Base-by-base conservation (phyloP, 2,888 invertebrate species). In the Netelia inedita region DNA sequence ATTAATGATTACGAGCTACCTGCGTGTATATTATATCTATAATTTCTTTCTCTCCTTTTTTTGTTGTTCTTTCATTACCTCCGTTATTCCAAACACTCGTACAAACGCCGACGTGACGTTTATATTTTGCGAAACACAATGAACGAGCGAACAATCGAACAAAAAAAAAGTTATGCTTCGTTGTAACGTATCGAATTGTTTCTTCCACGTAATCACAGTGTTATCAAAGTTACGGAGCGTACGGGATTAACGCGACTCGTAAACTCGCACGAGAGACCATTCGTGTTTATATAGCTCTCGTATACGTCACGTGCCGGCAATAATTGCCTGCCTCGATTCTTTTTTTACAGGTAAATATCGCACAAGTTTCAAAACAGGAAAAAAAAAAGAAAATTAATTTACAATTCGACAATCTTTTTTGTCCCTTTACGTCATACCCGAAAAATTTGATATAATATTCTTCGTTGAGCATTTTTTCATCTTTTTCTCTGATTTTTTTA, bases 61-160 rank as follows among this genome's bases (percentile, higher is more conserved):
- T 6, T 35, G 35, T 35, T 6, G 35, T 35, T 35, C 6, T 85
- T 75, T 85, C 80, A 81, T 79, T 79, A 78, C 78, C 41, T 73
- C 16, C 76, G 10, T n/a, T 43, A n/a, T 53, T 66, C 53, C 50
- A 65, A 28, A 65, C 53, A 28, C 63, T 50, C 74, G 8, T 8
- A 46, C 16, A 50, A n/a, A 43, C 16, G n/a, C n/a, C 46, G 8
- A 61, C 46, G 61, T 28, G 50, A 69, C 35, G 0, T 46, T 46
- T 46, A 11, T 46, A 3, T 10, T 46, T 14, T 19, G 8, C 19
- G 0, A 57, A n/a, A 16, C 57, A 57, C 57, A 19, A 57, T 57
- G 9, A 57, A 19, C 21, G 57, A 16, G 23, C 19, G 76, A 55
- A 66, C 57, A 66, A 68, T 59, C 23, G 68, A 57, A 55, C 65